Evolutionary conservation across 2,797 vertebrate species (phyloP).

Genomic region (Austrolebias charrua): DNA sequence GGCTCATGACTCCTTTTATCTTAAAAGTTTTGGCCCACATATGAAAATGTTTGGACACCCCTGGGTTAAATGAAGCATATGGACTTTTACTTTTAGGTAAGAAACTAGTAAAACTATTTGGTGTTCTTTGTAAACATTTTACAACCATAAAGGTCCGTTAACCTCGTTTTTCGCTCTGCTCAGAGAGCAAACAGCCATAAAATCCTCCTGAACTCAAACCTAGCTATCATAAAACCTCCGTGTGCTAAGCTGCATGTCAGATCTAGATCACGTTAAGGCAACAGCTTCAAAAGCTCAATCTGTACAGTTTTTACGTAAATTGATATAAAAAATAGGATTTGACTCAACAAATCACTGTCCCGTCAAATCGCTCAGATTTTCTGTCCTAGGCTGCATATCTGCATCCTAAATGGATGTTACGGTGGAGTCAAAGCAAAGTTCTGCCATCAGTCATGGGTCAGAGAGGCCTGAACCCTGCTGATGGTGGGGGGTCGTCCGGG

Average conservation of each 20-base stretch:
- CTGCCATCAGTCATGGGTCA: conserved; percentile 63
- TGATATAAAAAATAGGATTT: conserved; percentile 4
- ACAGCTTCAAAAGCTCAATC: conserved; percentile 17
- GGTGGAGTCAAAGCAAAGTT: conserved; percentile 59
- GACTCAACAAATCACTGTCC: conserved; percentile 30
- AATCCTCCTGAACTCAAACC: conserved; percentile 15
- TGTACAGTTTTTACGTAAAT: conserved; percentile 25
- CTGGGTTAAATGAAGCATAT: no score
- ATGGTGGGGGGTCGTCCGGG: conserved; percentile 57
- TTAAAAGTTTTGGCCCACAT: no score
- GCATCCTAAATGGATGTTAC: conserved; percentile 50
- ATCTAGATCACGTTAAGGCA: conserved; percentile 37
- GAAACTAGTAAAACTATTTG: no score
- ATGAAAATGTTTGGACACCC: no score
- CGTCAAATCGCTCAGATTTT: conserved; percentile 37
- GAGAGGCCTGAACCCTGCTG: conserved; percentile 62
- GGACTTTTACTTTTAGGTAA: no score
- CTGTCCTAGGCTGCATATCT: conserved; percentile 40
- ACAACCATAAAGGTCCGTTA: no score
- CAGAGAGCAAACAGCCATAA: no score
- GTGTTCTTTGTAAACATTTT: no score
- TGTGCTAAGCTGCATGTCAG: conserved; percentile 16
- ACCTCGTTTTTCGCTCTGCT: no score
- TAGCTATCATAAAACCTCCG: conserved; percentile 5
- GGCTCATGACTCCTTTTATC: no score